These are phyloP conservation scores for Pyxicephalus adspersus DNA, from an alignment of 2,113 vertebrate species.

Conservation along the genomic window DNA sequence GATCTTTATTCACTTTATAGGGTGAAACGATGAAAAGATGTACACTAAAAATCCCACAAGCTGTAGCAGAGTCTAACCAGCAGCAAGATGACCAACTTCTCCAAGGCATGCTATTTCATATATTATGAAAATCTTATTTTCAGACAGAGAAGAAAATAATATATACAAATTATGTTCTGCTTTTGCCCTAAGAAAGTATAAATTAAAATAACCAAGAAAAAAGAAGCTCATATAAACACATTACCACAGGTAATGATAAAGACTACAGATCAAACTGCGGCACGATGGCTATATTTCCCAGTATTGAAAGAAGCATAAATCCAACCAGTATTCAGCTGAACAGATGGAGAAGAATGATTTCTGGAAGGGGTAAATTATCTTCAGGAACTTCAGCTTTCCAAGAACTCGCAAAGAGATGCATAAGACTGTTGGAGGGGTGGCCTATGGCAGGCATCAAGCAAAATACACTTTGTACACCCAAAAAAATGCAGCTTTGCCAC, in stretches of 20 bases:
- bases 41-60: no score
- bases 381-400: constrained; percentile 21
- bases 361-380: constrained; percentile 3
- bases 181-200: neutral
- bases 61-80: no score
- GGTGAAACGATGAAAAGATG: no score
- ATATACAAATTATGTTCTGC: neutral
- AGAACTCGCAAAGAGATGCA: constrained; percentile 8
- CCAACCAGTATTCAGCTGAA: neutral
- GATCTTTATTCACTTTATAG: no score
- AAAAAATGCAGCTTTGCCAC: neutral
- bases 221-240: neutral
- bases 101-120: no score
- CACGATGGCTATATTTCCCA: neutral
- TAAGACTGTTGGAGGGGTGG: neutral
- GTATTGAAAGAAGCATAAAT: constrained; percentile 1
- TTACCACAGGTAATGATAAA: neutral
- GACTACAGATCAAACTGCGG: neutral
- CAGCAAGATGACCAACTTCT: no score
- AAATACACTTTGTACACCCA: no score
- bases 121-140: neutral
- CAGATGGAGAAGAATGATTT: constrained; percentile 11
- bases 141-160: neutral
- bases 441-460: neutral
- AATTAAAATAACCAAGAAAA: neutral